Percentiles rank a stretch among this genome's conserved stretches.
These are phyloP conservation scores for Coremacera marginata DNA, from an alignment of 2,888 invertebrate genomes.

Conservation along the genomic window DNA sequence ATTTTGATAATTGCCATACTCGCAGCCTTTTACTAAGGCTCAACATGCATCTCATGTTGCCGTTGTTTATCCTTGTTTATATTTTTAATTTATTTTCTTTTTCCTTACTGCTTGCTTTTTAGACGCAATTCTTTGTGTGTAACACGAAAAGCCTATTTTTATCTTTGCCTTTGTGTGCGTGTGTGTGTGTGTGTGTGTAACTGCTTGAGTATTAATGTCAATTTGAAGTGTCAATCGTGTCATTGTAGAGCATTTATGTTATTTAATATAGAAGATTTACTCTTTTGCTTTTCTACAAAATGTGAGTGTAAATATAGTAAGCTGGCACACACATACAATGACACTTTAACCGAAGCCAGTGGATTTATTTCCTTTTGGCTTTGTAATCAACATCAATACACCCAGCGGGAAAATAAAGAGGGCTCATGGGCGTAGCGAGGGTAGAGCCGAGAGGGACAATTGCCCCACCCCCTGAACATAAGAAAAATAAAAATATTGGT, in stretches of 20 bases:
- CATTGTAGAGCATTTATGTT: not conserved
- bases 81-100: constrained; percentile 2
- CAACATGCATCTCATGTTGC: not conserved
- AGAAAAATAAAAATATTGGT: no score
- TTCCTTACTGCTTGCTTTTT: not conserved
- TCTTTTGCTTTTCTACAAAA: not conserved
- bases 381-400: no score
- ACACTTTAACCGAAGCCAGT: no score
- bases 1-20: not conserved
- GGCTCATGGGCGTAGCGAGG: no score
- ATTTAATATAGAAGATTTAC: not conserved
- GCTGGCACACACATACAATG: no score
- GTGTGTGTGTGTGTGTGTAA: not conserved
- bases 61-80: not conserved
- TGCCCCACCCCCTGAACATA: no score
- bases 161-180: not conserved
- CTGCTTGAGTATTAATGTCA: constrained; percentile 2
- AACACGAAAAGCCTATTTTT: not conserved
- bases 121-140: not conserved
- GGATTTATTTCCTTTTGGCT: no score
- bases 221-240: constrained; percentile 12
- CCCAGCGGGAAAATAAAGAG: no score
- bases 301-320: not conserved
- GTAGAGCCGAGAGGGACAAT: no score
- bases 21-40: not conserved